Conservation (phyloP, 2,797 vertebrate species). For the Mormyrus hasselquistii region DNA sequence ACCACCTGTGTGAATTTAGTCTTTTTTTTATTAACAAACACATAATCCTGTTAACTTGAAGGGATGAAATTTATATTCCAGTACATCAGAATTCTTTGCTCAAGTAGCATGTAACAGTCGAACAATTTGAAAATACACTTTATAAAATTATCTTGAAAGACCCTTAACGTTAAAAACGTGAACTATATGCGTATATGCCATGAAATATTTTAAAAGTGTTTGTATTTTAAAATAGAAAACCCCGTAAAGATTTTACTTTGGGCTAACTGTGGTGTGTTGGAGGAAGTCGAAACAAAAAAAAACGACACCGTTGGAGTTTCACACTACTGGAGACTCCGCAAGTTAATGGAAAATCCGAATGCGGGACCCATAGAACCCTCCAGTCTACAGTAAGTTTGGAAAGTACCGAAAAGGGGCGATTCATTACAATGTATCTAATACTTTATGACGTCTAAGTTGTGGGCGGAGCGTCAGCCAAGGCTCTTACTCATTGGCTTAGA, state of each 20-base stretch:
- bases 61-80: background rate
- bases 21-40: background rate
- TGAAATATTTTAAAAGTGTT: background rate
- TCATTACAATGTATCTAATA: background rate
- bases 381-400: constrained; percentile 16
- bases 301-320: background rate
- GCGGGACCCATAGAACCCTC: background rate
- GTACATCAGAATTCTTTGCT: background rate
- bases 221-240: background rate
- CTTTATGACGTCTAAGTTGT: constrained; percentile 14
- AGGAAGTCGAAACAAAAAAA: background rate
- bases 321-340: background rate
- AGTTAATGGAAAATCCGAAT: background rate
- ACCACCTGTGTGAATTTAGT: background rate
- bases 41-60: background rate
- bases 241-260: background rate
- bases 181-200: background rate
- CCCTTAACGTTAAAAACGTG: background rate
- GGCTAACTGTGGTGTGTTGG: background rate
- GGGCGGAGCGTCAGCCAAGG: background rate
- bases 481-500: background rate
- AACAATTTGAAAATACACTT: background rate
- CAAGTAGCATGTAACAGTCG: background rate
- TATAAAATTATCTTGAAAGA: background rate
- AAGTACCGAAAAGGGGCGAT: background rate